Conservation (phyloP, 2,113 vertebrate genomes). For the Thinocorus orbignyianus region DNA sequence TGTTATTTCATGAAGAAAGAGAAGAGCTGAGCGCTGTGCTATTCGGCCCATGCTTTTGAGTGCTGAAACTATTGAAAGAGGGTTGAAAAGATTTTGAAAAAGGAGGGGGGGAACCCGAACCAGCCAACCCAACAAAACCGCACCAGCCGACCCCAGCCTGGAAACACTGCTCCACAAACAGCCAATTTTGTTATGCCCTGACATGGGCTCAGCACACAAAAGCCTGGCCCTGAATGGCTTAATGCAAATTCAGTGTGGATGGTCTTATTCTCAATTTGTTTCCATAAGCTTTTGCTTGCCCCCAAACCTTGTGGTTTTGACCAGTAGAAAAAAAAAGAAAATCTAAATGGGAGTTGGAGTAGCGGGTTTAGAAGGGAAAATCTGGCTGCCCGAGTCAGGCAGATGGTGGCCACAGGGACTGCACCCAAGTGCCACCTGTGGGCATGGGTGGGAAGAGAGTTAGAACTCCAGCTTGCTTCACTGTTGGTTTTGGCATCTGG, state of each 20-base stretch:
- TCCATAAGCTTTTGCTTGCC: neutral
- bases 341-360: neutral
- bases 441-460: neutral
- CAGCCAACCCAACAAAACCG: neutral
- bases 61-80: neutral
- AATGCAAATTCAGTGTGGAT: too few relatives aligned
- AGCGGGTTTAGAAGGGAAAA: neutral
- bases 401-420: rapidly evolving
- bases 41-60: neutral
- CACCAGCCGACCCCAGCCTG: neutral
- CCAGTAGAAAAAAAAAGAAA: neutral
- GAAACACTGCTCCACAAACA: neutral
- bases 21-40: neutral
- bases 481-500: neutral
- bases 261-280: neutral
- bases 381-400: neutral
- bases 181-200: neutral
- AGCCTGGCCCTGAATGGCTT: too few relatives aligned
- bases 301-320: neutral
- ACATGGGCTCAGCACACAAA: neutral
- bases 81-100: neutral
- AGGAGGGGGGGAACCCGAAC: neutral
- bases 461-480: neutral
- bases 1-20: neutral
- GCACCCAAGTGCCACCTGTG: neutral